Evolutionary conservation across 2,797 vertebrate species (phyloP).

Genomic region (Myotis vivesi): DNA sequence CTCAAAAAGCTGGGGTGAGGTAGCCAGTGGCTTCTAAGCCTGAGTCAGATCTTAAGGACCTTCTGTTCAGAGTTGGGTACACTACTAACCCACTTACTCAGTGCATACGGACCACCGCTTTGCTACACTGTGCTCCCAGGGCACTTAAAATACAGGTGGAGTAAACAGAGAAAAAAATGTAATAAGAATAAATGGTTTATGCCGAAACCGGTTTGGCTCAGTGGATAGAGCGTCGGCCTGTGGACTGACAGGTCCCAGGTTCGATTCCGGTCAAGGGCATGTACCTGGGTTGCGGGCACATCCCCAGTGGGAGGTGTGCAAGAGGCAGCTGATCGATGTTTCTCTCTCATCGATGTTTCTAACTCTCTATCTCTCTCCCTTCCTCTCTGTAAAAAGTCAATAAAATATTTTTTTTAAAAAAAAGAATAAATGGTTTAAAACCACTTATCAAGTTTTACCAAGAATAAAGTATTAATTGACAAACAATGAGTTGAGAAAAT

Average conservation of each 20-base stretch:
- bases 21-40: not conserved
- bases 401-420: no score
- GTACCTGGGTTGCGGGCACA: no score
- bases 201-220: no score
- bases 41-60: not conserved
- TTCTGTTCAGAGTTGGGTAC: not conserved
- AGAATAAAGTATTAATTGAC: not conserved
- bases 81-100: not conserved
- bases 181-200: not conserved
- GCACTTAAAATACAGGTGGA: not conserved
- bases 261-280: no score
- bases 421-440: not conserved
- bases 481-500: not conserved
- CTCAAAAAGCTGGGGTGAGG: not conserved
- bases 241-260: no score
- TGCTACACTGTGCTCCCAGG: not conserved
- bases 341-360: no score
- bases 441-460: not conserved
- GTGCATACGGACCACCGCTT: not conserved
- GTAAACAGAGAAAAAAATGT: not conserved
- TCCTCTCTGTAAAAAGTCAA: no score
- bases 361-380: no score
- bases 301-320: no score
- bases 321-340: no score
- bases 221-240: no score